Evolutionary conservation across 2,113 vertebrate species (phyloP).

Genomic region (Catharus minimus): DNA sequence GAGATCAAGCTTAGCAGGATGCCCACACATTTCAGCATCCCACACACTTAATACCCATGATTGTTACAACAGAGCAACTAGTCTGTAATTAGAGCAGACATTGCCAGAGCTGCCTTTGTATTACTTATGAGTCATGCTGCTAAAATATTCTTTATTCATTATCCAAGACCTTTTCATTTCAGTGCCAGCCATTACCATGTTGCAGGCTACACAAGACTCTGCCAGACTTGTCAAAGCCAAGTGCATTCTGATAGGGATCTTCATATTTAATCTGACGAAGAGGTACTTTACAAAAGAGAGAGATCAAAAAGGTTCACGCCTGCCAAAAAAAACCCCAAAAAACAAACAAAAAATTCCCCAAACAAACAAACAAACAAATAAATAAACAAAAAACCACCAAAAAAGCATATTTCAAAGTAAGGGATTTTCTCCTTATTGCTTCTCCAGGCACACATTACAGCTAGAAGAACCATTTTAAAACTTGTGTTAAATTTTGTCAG

Average conservation of each 20-base stretch:
- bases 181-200: neutral
- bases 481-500: conserved; percentile 9
- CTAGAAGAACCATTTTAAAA: neutral
- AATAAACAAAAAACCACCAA: neutral
- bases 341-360: neutral
- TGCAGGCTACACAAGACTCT: neutral
- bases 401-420: neutral
- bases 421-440: conserved; percentile 5
- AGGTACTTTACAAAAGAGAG: conserved; percentile 30
- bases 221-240: conserved; percentile 40
- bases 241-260: conserved; percentile 29
- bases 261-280: conserved; percentile 18
- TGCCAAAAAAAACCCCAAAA: neutral
- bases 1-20: neutral
- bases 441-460: neutral
- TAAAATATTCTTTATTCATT: conserved; percentile 43
- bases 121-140: conserved; percentile 38
- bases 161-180: conserved; percentile 27
- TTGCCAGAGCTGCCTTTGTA: conserved; percentile 35
- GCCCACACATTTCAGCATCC: conserved; percentile 31
- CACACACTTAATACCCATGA: conserved; percentile 1
- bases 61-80: neutral
- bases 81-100: conserved; percentile 46
- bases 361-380: neutral
- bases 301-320: conserved; percentile 17